Conservation (phyloP, 2,113 vertebrate species). For the Seriola aureovittata region DNA sequence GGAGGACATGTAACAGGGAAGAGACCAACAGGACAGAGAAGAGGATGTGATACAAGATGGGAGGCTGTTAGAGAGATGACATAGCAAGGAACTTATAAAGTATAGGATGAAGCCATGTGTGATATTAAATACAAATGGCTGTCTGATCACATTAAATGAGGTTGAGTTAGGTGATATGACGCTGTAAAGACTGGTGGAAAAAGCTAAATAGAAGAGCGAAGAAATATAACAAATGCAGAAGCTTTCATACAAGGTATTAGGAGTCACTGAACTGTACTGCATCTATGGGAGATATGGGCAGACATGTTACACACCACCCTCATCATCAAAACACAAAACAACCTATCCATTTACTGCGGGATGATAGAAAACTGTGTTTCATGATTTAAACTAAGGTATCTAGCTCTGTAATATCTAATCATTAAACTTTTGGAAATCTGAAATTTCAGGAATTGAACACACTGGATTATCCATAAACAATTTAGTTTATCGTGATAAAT, state of each 20-base stretch:
- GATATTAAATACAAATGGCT: neutral
- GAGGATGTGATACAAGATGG: slow-evolving; percentile 17
- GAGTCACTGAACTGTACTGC: neutral
- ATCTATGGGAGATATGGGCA: neutral
- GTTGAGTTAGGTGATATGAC: neutral
- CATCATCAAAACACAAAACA: no score
- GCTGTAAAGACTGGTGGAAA: neutral
- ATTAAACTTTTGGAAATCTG: neutral
- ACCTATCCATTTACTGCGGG: no score
- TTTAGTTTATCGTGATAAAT: neutral
- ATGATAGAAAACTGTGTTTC: neutral
- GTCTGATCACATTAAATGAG: neutral
- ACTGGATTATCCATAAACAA: no score
- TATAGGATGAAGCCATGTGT: neutral
- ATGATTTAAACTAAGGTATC: neutral
- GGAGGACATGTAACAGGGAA: slow-evolving; percentile 25
- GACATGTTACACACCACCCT: neutral
- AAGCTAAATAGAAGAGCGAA: neutral
- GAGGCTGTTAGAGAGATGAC: neutral
- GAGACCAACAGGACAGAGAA: slow-evolving; percentile 22
- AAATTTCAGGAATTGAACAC: neutral
- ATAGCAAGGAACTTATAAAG: neutral
- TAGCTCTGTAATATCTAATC: neutral
- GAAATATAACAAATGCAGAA: neutral
- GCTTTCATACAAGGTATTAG: neutral